Evolutionary conservation across 1,140 invertebrate species (phyloP), one percentile per base, ranked within the genome.

Genomic region (Frieseomelitta varia): DNA sequence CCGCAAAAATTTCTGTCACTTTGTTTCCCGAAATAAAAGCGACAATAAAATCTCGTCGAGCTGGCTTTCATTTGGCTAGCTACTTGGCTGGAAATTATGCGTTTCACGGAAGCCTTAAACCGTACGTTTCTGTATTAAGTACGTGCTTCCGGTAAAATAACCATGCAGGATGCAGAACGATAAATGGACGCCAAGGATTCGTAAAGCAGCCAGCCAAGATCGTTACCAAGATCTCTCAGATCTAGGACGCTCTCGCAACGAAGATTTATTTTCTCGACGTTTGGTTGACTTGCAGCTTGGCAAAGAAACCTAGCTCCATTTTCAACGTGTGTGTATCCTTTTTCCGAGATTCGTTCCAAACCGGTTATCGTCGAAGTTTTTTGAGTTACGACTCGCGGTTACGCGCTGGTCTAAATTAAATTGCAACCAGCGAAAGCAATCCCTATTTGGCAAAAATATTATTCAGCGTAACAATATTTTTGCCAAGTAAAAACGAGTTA

Each of bases 261-360:
- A n/a, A 39, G 47, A 63, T 82, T 65, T 85, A 85, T 67, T 61
- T 6, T 65, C 39, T 24, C 39, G 24, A 19, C 53, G 19, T 53
- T 47, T 6, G 51, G 27, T 53, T n/a, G 30, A 30, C 71, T 56
- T 73, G n/a, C 63, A 51, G 78, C 47, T 82, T 73, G 74, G 53
- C 77, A 72, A n/a, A 12, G 34, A n/a, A 47, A 53, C 30, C 19
- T 21, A 11, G 0, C 63, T 69, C 19, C 17, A n/a, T 34, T 21
- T 47, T 69, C 69, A 47, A 19, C 51, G 71, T 53, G 19, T 72
- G 55, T 71, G 8, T 47, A 47, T 47, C 39, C n/a, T 27, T 76
- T 27, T 51, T 24, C 12, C 39, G 58, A 0, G 10, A 53, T 53
- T 6, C 58, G 63, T 61, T 73, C 17, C 53, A 55, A 58, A 56